Evolutionary conservation across 1,140 invertebrate genomes (phyloP).

Genomic region (Dendrolimus punctatus): DNA sequence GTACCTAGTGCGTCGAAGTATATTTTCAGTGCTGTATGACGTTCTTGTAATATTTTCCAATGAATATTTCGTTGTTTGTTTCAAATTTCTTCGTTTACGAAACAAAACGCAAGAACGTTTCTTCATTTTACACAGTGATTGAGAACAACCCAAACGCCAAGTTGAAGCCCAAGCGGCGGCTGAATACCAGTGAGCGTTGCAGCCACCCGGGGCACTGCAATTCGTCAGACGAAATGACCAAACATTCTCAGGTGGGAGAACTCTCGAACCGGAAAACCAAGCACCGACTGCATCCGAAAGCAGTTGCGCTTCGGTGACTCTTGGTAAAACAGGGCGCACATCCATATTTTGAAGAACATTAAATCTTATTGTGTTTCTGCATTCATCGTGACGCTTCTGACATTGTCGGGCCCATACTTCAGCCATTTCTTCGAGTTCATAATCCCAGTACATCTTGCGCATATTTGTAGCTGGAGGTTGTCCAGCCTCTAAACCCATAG

Average conservation of each 20-base stretch:
- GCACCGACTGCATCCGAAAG: constrained; percentile 51
- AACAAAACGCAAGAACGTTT: constrained; percentile 40
- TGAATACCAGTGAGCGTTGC: constrained; percentile 56
- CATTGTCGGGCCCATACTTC: constrained; percentile 59
- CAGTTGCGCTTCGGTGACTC: constrained; percentile 54
- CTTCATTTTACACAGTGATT: constrained; percentile 46
- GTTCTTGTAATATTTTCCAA: constrained; percentile 21
- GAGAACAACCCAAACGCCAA: constrained; percentile 58
- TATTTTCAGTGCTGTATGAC: constrained; percentile 23
- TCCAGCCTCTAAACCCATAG: constrained; percentile 54
- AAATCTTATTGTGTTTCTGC: constrained; percentile 55
- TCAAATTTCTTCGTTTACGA: constrained; percentile 25
- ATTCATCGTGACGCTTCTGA: constrained; percentile 59
- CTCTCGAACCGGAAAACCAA: constrained; percentile 55
- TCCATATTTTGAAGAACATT: constrained; percentile 62
- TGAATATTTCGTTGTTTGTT: background rate
- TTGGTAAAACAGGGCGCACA: constrained; percentile 41
- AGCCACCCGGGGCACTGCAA: constrained; percentile 48
- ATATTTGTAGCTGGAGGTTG: constrained; percentile 59
- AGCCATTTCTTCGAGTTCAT: constrained; percentile 56
- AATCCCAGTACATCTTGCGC: constrained; percentile 65
- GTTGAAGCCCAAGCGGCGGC: constrained; percentile 56
- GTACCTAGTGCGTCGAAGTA: constrained; percentile 43
- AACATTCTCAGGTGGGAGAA: constrained; percentile 41
- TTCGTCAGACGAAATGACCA: constrained; percentile 47